phyloP scores from a whole-genome alignment of 1,140 invertebrate genomes.

The honey bee (Apis mellifera) region Amel_HAv3.1 CM009931.2:7703001-7703500 shows the following conservation, averaged over 20 bases:
- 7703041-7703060: not conserved
- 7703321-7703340: not conserved
- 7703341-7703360: constrained; percentile 12
- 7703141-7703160: not conserved
- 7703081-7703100: not conserved
- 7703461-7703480: constrained; percentile 44
- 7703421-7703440: constrained; percentile 55
- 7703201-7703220: not conserved
- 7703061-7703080: not conserved
- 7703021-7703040: too few relatives aligned
- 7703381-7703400: constrained; percentile 24
- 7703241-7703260: not conserved
- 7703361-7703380: not conserved
- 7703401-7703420: constrained; percentile 29
- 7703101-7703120: not conserved
- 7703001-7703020: too few relatives aligned
- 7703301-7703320: not conserved
- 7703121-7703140: not conserved
- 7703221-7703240: not conserved
- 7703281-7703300: constrained; percentile 6
- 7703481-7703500: constrained; percentile 44
- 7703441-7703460: constrained; percentile 44
- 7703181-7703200: not conserved
- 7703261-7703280: not conserved
- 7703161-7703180: constrained; percentile 5